Evolutionary conservation across 2,113 vertebrate genomes (phyloP).

Genomic region (Archocentrus centrarchus): DNA sequence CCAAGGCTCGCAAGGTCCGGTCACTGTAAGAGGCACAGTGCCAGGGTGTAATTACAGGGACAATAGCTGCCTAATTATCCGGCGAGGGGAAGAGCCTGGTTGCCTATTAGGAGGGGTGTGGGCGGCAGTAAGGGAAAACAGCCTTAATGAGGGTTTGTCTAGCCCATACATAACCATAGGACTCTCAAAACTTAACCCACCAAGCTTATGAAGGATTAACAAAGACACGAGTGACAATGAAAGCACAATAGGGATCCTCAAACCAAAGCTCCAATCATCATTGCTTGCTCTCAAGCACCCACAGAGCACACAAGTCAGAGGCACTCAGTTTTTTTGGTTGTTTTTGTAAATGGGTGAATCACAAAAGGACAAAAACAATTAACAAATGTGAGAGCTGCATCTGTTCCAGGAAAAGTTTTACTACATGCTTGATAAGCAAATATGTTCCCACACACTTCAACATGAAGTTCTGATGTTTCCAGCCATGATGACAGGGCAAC

Average conservation of each 20-base stretch:
- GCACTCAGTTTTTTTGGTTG: slow-evolving; percentile 7
- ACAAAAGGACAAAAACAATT: not conserved
- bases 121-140: slow-evolving; percentile 65
- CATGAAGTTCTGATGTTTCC: not conserved
- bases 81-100: slow-evolving; percentile 64
- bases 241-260: slow-evolving; percentile 72
- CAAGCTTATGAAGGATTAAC: slow-evolving; percentile 69
- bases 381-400: not conserved
- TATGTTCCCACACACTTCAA: slow-evolving; percentile 17
- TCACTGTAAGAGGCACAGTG: slow-evolving; percentile 61
- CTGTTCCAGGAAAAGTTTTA: not conserved
- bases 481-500: not conserved
- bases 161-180: slow-evolving; percentile 72
- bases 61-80: slow-evolving; percentile 83
- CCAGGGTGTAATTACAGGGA: slow-evolving; percentile 76
- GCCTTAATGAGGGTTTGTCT: slow-evolving; percentile 82
- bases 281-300: not conserved
- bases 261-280: slow-evolving; percentile 45
- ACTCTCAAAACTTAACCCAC: slow-evolving; percentile 74
- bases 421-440: slow-evolving; percentile 61
- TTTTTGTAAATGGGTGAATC: not conserved
- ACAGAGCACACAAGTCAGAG: not conserved
- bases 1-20: slow-evolving; percentile 55
- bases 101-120: slow-evolving; percentile 68
- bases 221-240: slow-evolving; percentile 74